Conservation (phyloP, 2,797 vertebrate genomes). For the Adelosebastes latens region DNA sequence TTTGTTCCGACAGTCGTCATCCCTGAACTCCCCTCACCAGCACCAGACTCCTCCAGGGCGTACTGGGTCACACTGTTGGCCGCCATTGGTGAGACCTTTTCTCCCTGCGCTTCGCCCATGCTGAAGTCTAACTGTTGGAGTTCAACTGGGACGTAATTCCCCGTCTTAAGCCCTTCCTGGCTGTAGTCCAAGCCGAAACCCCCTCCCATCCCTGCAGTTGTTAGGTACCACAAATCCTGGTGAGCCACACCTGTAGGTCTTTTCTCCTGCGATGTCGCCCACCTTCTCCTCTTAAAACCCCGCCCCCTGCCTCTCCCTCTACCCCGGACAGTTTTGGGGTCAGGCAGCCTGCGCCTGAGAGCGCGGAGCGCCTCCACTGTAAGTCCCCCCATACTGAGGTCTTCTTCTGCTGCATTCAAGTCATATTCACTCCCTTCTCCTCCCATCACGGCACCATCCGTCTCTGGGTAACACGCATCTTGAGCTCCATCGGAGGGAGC, state of each 20-base stretch:
- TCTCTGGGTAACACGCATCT: slow-evolving; percentile 59
- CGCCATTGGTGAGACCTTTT: slow-evolving; percentile 55
- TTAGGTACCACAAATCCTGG: slow-evolving; percentile 80
- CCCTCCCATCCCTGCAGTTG: slow-evolving; percentile 71
- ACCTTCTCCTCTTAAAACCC: slow-evolving; percentile 79
- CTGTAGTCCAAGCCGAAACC: slow-evolving; percentile 73
- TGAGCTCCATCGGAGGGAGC: slow-evolving; percentile 55
- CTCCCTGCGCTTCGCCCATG: slow-evolving; percentile 64
- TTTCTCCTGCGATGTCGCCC: slow-evolving; percentile 73
- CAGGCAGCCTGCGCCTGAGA: slow-evolving; percentile 64
- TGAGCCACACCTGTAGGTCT: slow-evolving; percentile 51
- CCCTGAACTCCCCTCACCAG: slow-evolving; percentile 70
- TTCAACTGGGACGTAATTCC: slow-evolving; percentile 81
- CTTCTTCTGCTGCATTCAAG: slow-evolving; percentile 59
- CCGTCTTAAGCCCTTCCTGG: slow-evolving; percentile 71
- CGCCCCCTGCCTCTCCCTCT: slow-evolving; percentile 73
- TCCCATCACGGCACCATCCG: slow-evolving; percentile 51
- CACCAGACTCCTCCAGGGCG: slow-evolving; percentile 61
- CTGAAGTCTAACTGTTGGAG: slow-evolving; percentile 82
- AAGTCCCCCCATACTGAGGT: slow-evolving; percentile 41
- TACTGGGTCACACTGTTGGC: slow-evolving; percentile 63
- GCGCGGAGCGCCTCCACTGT: slow-evolving; percentile 55
- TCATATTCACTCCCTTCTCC: slow-evolving; percentile 62
- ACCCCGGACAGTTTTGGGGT: slow-evolving; percentile 60
- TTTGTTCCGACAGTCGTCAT: slow-evolving; percentile 59